Evolutionary conservation across 1,140 invertebrate species (phyloP), one percentile per base, ranked within the genome.

Genomic region (Drosophila albomicans): DNA sequence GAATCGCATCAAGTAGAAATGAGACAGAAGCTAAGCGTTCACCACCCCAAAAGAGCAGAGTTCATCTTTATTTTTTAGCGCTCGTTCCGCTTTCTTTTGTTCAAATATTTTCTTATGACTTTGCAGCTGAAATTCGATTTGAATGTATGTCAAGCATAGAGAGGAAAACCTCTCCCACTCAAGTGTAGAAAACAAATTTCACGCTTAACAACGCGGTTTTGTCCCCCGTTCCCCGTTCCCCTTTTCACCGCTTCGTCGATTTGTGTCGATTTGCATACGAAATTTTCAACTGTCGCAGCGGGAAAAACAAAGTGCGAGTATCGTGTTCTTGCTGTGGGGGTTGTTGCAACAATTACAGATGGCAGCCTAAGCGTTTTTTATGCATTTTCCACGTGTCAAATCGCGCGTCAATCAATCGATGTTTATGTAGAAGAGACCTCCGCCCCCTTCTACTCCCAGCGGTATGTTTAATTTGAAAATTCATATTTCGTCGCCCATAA

Each of bases 371-470:
- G 49, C 45, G 43, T 64, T 84, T 87, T 88, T 87, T 86, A 86
- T 81, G 85, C 85, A 80, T 78, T 88, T 88, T 89, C 81, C 85
- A 88, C 85, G 86, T 89, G 86, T 89, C 85, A 89, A 89, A 89
- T 89, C 86, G 85, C 86, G 85, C 85, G 86, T 89, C 85, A 89
- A 89, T 89, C 85, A 90, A 89, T 89, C 81, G 84, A 89, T 78
- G 85, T 57, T 51, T 58, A 35, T 38, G 54, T 51, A 45, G 61
- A 45, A 48, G 7, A n/a, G 52, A 2, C 49, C 2, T 64, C 51
- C 58, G 62, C 45, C 54, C 30, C 71, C 35, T 32, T 1, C 43
- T 49, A 45, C 51, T 61, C 68, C 56, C 43, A 62, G 13, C 41
- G 48, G 66, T 54, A 78, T 91, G 84, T 88, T 91, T 91, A 85